Evolutionary conservation across 2,113 vertebrate species (phyloP).

Genomic region (Chrysemys picta): DNA sequence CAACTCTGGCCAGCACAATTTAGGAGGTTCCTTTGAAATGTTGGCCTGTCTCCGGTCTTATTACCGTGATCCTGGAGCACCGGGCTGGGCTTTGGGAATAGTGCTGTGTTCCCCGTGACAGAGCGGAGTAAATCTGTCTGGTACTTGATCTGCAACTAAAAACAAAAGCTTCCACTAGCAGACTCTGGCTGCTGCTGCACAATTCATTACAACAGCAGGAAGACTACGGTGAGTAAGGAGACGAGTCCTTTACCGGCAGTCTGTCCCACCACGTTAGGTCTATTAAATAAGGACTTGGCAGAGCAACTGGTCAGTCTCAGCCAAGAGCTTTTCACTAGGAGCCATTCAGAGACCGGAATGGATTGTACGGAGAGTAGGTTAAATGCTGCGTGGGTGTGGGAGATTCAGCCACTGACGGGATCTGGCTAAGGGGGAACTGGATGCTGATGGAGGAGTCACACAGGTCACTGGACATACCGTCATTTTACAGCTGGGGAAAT

Average conservation of each 20-base stretch:
- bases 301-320: slow-evolving; percentile 9
- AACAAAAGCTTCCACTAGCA: rapidly evolving
- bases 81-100: background rate
- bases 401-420: too few relatives aligned
- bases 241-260: background rate
- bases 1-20: rapidly evolving
- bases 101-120: background rate
- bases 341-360: slow-evolving; percentile 20
- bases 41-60: rapidly evolving
- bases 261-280: background rate
- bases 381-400: background rate
- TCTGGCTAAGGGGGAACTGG: background rate
- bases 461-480: background rate
- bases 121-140: background rate
- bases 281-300: slow-evolving; percentile 45
- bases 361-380: background rate
- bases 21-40: rapidly evolving
- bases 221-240: background rate
- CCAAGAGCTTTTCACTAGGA: slow-evolving; percentile 59
- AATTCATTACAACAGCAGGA: background rate
- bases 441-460: background rate
- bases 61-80: background rate
- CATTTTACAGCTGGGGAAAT: background rate
- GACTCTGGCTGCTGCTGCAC: background rate
- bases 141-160: background rate